Base-by-base conservation (phyloP, 1,140 invertebrate species). In the Cotesia vestalis region DNA sequence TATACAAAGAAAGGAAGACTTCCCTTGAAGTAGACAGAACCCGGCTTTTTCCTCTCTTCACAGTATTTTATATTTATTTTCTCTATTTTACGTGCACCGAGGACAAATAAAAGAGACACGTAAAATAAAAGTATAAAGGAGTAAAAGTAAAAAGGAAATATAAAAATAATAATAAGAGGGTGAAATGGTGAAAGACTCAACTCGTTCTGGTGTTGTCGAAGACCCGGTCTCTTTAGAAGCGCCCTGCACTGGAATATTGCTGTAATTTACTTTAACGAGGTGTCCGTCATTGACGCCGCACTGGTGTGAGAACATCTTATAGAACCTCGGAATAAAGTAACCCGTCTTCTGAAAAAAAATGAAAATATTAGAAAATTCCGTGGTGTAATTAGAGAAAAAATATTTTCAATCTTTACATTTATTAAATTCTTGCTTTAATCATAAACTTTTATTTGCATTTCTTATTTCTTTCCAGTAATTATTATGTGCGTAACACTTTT, bases 211-310 rank as follows among this genome's bases (percentile, higher is more conserved):
- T 59, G 57, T 59, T 55, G 55, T 53, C 35, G 64, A 66, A 66
- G 53, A 46, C 40, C 11, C 1, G 20, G 57, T 59, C 57, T 59
- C 17, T 59, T 59, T 59, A 36, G 55, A 46, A 40, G 55, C 27
- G 27, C 27, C 27, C 27, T 27, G 27, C 27, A 27, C 17, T 69
- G 59, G 55, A 69, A 69, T 38, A 60, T 57, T 60, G 55, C 55
- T 69, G 52, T 69, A 69, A 69, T 69, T 69, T 60, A 38, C 36
- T 69, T 69, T 69, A 69, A 69, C 57, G 67, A 69, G 67, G 67
- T 69, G 67, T 69, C 55, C 55, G 67, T 69, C 67, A 69, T 60
- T 69, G n/a, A 57, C 17, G n/a, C 12, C 12, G 53, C 17, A 14
- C 14, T 12, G 17, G n/a, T 57, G 53, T 57, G 3, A 57, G 53